These are phyloP conservation scores for Eueides isabella DNA, from an alignment of 1,140 invertebrate genomes.

Conservation along the genomic window DNA sequence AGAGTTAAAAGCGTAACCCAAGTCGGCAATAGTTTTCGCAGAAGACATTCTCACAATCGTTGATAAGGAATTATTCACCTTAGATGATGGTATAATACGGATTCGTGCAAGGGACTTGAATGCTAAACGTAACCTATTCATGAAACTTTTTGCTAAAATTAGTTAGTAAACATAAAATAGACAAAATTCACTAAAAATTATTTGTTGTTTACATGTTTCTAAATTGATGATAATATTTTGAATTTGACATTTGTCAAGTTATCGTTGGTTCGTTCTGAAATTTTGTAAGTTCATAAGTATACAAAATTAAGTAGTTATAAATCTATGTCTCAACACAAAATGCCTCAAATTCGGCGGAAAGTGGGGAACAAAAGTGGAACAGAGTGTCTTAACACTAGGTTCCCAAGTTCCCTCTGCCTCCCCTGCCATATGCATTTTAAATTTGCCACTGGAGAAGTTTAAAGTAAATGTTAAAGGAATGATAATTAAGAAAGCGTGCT, in stretches of 20 bases:
- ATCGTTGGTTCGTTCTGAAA: background rate
- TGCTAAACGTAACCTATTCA: conserved; percentile 16
- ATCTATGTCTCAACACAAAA: no score
- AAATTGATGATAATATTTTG: background rate
- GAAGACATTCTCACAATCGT: conserved; percentile 22
- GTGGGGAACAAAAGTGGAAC: no score
- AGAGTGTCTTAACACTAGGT: no score
- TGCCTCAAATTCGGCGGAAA: no score
- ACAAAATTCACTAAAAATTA: background rate
- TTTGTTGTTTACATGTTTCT: background rate
- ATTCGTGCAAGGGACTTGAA: background rate
- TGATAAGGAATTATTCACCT: background rate
- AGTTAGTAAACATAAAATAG: background rate
- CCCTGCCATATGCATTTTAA: no score
- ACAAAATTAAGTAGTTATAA: background rate
- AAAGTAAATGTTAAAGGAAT: no score
- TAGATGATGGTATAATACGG: background rate
- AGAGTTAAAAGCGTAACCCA: conserved; percentile 37
- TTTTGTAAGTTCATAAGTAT: background rate
- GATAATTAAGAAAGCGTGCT: no score
- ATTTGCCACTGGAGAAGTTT: no score
- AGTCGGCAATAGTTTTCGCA: conserved; percentile 25
- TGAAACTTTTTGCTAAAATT: conserved; percentile 9
- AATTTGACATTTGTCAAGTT: background rate
- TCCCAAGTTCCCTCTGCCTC: no score